These are phyloP conservation scores for Patella vulgata DNA, from an alignment of 1,140 invertebrate genomes.

Conservation along the genomic window DNA sequence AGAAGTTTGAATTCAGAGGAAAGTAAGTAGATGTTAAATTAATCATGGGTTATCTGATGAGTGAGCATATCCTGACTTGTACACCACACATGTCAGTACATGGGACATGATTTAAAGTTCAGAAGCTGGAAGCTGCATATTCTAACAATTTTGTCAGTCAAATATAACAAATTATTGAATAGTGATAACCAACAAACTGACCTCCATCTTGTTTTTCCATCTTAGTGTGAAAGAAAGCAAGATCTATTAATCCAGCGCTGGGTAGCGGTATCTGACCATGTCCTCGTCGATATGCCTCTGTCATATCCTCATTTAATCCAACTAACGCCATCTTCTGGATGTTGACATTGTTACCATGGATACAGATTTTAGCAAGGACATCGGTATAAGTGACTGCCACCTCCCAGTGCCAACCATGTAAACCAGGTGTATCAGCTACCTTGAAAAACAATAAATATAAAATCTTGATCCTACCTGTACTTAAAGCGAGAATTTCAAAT, in stretches of 20 bases:
- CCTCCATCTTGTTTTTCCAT: slow-evolving; percentile 52
- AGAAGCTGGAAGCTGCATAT: too few relatives aligned
- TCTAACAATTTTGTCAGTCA: too few relatives aligned
- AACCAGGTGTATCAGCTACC: slow-evolving; percentile 49
- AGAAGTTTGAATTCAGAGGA: too few relatives aligned
- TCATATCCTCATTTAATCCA: slow-evolving; percentile 45
- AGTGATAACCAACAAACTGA: too few relatives aligned
- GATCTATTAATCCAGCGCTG: slow-evolving; percentile 60
- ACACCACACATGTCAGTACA: too few relatives aligned
- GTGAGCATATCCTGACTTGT: too few relatives aligned
- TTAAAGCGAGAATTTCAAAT: too few relatives aligned
- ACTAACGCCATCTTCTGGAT: slow-evolving; percentile 62
- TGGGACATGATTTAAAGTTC: too few relatives aligned
- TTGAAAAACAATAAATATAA: slow-evolving; percentile 13
- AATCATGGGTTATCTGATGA: too few relatives aligned
- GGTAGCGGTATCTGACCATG: slow-evolving; percentile 36
- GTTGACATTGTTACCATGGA: slow-evolving; percentile 52
- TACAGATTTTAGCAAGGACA: slow-evolving; percentile 55
- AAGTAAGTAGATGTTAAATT: too few relatives aligned
- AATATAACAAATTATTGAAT: too few relatives aligned
- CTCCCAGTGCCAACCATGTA: slow-evolving; percentile 65
- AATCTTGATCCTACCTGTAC: background rate
- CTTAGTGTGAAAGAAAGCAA: slow-evolving; percentile 53
- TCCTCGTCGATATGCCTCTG: slow-evolving; percentile 33
- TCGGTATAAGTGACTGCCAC: slow-evolving; percentile 61